phyloP scores from a whole-genome alignment of 2,888 invertebrate species.

The Lithodes maja region DNA sequence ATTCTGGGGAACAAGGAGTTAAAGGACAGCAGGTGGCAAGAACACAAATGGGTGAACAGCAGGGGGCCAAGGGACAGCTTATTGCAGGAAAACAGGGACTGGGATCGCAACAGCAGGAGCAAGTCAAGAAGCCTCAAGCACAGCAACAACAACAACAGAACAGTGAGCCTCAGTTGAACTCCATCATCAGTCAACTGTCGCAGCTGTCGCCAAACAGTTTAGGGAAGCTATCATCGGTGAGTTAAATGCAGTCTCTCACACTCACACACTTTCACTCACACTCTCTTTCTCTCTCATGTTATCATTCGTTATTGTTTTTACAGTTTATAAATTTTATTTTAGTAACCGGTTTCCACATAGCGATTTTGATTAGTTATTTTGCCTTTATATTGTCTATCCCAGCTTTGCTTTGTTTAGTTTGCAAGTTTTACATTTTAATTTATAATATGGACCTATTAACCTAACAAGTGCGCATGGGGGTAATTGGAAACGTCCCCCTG shows the following conservation, averaged over 20 bases:
- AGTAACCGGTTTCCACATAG: too few relatives aligned
- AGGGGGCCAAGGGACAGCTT: not conserved
- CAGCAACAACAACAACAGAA: not conserved
- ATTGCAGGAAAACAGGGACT: not conserved
- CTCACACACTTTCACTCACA: not conserved
- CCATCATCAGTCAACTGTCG: not conserved
- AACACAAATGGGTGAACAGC: not conserved
- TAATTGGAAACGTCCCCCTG: too few relatives aligned
- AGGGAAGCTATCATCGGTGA: not conserved
- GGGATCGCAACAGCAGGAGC: too few relatives aligned
- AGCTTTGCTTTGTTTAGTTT: too few relatives aligned
- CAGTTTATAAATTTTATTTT: too few relatives aligned
- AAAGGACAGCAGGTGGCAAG: not conserved
- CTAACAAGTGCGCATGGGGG: too few relatives aligned
- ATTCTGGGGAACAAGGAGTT: not conserved
- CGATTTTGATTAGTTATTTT: too few relatives aligned
- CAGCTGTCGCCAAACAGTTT: not conserved
- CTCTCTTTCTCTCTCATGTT: conserved; percentile 15
- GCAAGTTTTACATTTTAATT: too few relatives aligned
- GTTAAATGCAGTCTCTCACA: not conserved
- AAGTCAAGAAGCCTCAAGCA: too few relatives aligned
- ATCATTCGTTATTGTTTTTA: not conserved
- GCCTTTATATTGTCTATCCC: too few relatives aligned
- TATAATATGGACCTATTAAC: too few relatives aligned
- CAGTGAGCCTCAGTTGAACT: not conserved